Conservation (phyloP, 2,888 invertebrate species). For the Nipponacmea schrenckii region DNA sequence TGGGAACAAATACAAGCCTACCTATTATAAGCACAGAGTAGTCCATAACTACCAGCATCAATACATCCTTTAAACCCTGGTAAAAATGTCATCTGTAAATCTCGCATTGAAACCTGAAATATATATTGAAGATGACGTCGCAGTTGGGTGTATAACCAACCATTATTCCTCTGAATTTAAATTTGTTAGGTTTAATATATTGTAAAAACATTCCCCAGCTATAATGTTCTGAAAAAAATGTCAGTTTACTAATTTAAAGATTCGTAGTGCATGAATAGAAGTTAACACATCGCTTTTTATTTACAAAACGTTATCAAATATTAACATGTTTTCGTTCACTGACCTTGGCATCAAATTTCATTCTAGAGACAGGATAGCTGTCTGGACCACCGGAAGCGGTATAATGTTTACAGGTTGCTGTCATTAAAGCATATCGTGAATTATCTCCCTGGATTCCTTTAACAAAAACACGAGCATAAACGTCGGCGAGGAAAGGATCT, state of each 20-base stretch:
- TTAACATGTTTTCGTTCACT: background rate
- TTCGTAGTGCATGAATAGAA: no score
- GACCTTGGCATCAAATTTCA: slow-evolving; percentile 56
- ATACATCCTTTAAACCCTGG: slow-evolving; percentile 61
- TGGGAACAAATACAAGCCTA: slow-evolving; percentile 22
- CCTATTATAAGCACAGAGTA: slow-evolving; percentile 67
- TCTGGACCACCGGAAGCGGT: slow-evolving; percentile 64
- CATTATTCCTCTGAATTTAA: no score
- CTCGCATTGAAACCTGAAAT: slow-evolving; percentile 53
- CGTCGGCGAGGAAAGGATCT: slow-evolving; percentile 57
- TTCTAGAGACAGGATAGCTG: slow-evolving; percentile 49
- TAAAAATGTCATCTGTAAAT: slow-evolving; percentile 60
- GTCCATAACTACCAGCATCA: slow-evolving; percentile 57
- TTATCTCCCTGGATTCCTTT: slow-evolving; percentile 57
- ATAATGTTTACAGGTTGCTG: slow-evolving; percentile 64
- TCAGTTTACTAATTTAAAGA: no score
- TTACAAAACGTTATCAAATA: no score
- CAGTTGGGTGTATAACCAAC: no score
- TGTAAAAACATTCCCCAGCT: no score
- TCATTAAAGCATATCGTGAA: slow-evolving; percentile 53
- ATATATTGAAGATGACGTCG: no score
- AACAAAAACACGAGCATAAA: slow-evolving; percentile 49
- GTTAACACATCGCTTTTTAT: no score
- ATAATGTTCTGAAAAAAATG: no score
- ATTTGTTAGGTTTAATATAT: no score